Percentiles rank a stretch among this genome's conserved stretches.
Evolutionary conservation across 2,888 invertebrate species (phyloP).

Genomic region (Pterostichus niger): DNA sequence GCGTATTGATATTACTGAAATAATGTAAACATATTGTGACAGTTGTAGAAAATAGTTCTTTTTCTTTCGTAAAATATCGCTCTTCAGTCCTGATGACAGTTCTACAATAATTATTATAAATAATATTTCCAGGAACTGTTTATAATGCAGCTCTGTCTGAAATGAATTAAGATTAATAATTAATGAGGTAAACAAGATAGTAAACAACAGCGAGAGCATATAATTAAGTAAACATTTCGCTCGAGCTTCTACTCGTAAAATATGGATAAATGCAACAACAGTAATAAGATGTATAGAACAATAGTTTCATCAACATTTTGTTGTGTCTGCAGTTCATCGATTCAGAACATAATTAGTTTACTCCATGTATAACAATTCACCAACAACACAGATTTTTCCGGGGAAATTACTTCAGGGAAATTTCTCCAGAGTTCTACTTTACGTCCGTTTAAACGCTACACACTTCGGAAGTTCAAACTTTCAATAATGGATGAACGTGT

Average conservation of each 20-base stretch:
- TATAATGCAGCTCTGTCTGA: neutral
- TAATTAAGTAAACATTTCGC: slow-evolving; percentile 15
- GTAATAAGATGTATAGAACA: slow-evolving; percentile 22
- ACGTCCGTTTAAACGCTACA: slow-evolving; percentile 48
- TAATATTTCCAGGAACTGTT: no score
- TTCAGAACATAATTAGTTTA: slow-evolving; percentile 24
- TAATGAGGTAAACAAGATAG: slow-evolving; percentile 27
- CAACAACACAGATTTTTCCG: slow-evolving; percentile 24
- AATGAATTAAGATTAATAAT: slow-evolving; percentile 43
- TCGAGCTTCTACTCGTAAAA: neutral
- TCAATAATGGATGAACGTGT: slow-evolving; percentile 55
- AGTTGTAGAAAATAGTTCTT: no score
- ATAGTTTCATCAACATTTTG: slow-evolving; percentile 37
- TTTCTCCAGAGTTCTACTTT: slow-evolving; percentile 19
- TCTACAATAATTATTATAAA: no score
- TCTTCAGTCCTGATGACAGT: no score
- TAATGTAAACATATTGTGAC: no score
- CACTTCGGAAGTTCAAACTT: slow-evolving; percentile 56
- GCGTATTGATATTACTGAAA: no score
- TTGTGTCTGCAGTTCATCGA: slow-evolving; percentile 8
- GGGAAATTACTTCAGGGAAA: slow-evolving; percentile 1
- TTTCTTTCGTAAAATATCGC: no score
- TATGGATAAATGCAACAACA: neutral
- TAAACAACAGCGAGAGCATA: slow-evolving; percentile 13
- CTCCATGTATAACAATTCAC: neutral